A percentile compares a stretch with the other conserved stretches of the same genome.
Conservation (phyloP, 2,797 vertebrate species). For the Tympanoctomys barrerae region DNA sequence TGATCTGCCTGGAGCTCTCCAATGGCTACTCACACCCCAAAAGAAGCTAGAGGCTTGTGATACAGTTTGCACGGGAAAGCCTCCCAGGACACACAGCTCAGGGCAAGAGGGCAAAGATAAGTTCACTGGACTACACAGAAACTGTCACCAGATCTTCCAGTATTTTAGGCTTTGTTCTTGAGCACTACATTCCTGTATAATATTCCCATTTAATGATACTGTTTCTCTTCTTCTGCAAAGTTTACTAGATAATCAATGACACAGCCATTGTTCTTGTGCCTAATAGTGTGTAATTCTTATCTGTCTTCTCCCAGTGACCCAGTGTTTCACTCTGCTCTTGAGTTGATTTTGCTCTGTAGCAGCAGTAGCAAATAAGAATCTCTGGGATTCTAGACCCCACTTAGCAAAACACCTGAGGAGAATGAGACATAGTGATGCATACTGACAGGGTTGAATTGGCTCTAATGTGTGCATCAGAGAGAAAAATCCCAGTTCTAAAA, state of each 20-base stretch:
- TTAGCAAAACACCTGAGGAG: not conserved
- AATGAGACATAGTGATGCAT: not conserved
- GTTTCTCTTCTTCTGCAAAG: conserved; percentile 20
- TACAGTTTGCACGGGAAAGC: not conserved
- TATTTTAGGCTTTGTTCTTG: conserved; percentile 2
- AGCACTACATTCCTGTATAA: not conserved
- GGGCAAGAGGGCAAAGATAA: not conserved
- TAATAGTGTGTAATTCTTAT: conserved; percentile 19
- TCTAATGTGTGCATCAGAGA: not conserved
- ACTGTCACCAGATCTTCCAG: not conserved
- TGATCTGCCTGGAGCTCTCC: not conserved
- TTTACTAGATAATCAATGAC: not conserved
- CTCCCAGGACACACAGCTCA: not conserved
- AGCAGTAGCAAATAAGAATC: not conserved
- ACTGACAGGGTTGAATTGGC: not conserved
- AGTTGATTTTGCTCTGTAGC: not conserved
- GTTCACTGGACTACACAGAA: not conserved
- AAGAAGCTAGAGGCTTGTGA: not conserved
- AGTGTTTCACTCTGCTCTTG: not conserved
- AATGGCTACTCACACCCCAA: not conserved
- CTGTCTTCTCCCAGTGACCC: not conserved
- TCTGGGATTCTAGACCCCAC: not conserved
- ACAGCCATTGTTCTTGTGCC: not conserved
- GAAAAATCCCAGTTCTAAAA: conserved; percentile 50
- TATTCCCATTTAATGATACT: not conserved